Percentiles rank a stretch among this genome's conserved stretches.
Conservation (phyloP, 2,888 invertebrate genomes). For the Temnothorax rugatulus region DNA sequence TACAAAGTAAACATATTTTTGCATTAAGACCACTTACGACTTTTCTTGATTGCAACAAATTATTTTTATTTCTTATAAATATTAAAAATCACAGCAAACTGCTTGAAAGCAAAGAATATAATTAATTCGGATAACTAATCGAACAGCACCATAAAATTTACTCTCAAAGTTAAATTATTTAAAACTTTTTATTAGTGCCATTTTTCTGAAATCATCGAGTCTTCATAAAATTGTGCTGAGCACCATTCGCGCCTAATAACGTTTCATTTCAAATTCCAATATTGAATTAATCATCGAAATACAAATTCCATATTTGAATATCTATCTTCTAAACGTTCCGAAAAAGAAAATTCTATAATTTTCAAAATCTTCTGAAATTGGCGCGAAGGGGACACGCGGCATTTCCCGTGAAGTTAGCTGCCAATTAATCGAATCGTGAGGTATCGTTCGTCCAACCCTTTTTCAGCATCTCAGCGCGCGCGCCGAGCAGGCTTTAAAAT, state of each 20-base stretch:
- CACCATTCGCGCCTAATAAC: background rate
- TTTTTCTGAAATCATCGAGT: background rate
- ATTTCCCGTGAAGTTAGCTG: background rate
- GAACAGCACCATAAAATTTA: too few species aligned
- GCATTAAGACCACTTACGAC: background rate
- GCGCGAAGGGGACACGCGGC: background rate
- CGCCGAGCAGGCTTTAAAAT: background rate
- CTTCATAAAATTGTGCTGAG: background rate
- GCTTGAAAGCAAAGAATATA: background rate
- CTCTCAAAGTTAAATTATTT: conserved; percentile 1
- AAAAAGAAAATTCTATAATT: background rate
- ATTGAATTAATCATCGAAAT: background rate
- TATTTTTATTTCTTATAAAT: background rate
- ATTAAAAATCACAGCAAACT: background rate
- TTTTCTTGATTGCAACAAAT: conserved; percentile 1
- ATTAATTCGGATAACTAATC: background rate
- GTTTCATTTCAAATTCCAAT: background rate
- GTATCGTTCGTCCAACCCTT: background rate
- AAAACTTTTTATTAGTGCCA: background rate
- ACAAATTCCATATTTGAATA: conserved; percentile 3
- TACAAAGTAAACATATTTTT: background rate
- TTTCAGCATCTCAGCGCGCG: background rate
- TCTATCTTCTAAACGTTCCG: background rate
- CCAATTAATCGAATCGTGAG: background rate
- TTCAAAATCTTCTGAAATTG: background rate